Percentiles rank a stretch among this genome's conserved stretches.
phyloP scores from a whole-genome alignment of 2,797 vertebrate genomes.

The Heterohyrax brucei region DNA sequence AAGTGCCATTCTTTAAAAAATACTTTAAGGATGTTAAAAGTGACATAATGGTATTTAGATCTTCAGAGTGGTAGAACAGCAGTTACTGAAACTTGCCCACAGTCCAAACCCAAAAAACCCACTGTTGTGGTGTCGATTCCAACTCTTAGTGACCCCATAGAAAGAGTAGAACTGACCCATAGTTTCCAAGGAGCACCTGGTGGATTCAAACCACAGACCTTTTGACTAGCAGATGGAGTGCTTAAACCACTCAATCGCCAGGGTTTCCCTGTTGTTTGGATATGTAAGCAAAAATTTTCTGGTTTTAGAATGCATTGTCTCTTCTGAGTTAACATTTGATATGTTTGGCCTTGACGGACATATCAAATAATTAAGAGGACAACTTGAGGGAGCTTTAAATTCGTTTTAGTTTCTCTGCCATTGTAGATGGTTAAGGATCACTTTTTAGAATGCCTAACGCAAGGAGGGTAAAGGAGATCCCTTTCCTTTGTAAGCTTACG shows the following conservation, averaged over 20 bases:
- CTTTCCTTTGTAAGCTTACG: conserved; percentile 28
- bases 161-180: too few species aligned
- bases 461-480: conserved; percentile 12
- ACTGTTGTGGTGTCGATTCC: too few species aligned
- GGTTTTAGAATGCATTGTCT: conserved; percentile 38
- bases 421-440: not conserved
- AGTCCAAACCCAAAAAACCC: too few species aligned
- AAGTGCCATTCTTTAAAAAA: conserved; percentile 49
- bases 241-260: too few species aligned
- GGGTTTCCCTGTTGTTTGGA: not conserved
- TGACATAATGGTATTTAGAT: not conserved
- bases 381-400: conserved; percentile 17
- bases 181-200: too few species aligned
- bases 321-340: not conserved
- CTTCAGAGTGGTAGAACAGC: conserved; percentile 23
- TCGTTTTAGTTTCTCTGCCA: not conserved
- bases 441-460: conserved; percentile 29
- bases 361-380: not conserved
- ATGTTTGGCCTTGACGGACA: conserved; percentile 4
- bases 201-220: too few species aligned
- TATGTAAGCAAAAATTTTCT: conserved; percentile 50
- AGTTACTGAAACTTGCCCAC: conserved; percentile 1
- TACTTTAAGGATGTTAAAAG: conserved; percentile 59
- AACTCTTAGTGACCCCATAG: too few species aligned
- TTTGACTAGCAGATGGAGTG: too few species aligned